Base-by-base conservation (phyloP, 2,888 invertebrate genomes). In the Parelbella ahira region DNA sequence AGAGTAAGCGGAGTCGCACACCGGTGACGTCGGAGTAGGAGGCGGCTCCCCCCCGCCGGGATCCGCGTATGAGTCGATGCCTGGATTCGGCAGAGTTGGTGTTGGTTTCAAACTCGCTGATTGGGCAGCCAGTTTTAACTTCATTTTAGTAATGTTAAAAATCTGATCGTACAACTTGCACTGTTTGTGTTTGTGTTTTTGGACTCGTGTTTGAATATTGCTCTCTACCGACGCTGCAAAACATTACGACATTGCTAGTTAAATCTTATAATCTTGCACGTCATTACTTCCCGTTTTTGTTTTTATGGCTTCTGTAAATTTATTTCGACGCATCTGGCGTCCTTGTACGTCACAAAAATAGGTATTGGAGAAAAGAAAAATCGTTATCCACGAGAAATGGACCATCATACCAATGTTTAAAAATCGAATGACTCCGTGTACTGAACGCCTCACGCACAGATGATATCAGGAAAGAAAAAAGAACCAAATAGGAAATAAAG, bases 1-100 rank as follows among this genome's bases (percentile, higher is more conserved):
- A 48, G 86, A 86, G 71, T 68, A 88, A 48, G 83, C 89, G 42
- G 82, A 87, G 73, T 83, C 89, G 72, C 74, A 87, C 54, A 80
- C 83, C 37, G 82, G 88, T 45, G 83, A 88, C 51, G 78, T 81
- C 60, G 83, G 88, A 50, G 86, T 80, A 37, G 81, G 81, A 12
- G 86, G 83, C 30, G 81, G 82, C 67, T 76, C 76, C 37, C 83
- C 86, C 63, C 84, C 86, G 5, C 86, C 87, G 11, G 84, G 84
- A 53, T 86, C 87, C 54, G 76, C 79, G 58, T 76, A 84, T 52
- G 84, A 79, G 58, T 86, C 87, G 68, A 78, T 65, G 84, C 84
- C 87, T 87, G 76, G 47, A 58, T 52, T 53, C 64, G 63, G 63
- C 69, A 68, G 54, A 60, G 48, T 47, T 54, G 45, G 47, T 43